Evolutionary conservation across 1,140 invertebrate species (phyloP), one percentile per base, ranked within the genome.

Genomic region (Antheraea mylitta): DNA sequence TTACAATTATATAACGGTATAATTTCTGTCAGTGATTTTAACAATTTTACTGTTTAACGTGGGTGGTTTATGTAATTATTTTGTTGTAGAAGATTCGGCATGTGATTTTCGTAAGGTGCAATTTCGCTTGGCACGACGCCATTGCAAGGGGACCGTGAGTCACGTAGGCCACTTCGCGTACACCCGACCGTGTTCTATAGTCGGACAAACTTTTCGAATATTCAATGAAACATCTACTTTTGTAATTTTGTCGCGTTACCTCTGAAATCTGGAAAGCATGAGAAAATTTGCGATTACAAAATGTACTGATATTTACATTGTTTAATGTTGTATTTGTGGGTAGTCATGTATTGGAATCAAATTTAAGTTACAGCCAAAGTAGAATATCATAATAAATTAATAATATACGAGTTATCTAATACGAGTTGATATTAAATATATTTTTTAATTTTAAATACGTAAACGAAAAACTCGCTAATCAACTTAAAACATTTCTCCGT

Each of bases 121-220:
- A 77, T 83, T 80, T 89, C 78, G 86, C 80, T 82, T 89, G 87
- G 85, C 87, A 80, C 77, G 19, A 19, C 60, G 82, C 87, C 89
- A 87, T 87, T 85, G 80, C 80, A 66, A 81, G 79, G 85, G 80
- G 76, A 74, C 83, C 80, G 80, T 77, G 72, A 87, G 89, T 91
- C 89, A 91, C 89, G 89, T 91, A 91, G 82, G 86, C 89, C 88
- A 91, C 85, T 81, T 79, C 79, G 83, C 66, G 73, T 73, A 74
- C 70, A 87, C 67, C 75, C 88, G 80, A 42, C 86, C 72, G 72
- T 76, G 70, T 90, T 78, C 53, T 69, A 59, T 42, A 22, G 70
- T 11, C 59, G 58, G 36, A 18, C 19, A 53, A 53, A 53, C 45
- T 53, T 53, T 53, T 53, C 45, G 45, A 16, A 11, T 11, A 59